Conservation (phyloP, 2,797 vertebrate genomes). For the Pelodytes ibericus region DNA sequence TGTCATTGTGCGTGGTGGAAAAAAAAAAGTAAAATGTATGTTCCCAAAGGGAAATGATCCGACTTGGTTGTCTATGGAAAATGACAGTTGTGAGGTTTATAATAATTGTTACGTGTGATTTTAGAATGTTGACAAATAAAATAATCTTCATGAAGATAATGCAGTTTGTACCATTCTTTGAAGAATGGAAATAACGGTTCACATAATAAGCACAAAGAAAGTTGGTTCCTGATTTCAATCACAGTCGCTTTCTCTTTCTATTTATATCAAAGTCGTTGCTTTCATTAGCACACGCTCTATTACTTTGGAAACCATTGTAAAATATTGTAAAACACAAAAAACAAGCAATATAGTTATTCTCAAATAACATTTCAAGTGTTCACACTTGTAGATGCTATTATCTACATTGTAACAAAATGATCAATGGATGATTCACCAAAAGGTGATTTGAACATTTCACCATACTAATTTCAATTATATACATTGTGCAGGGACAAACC, state of each 20-base stretch:
- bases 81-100: conserved; percentile 42
- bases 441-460: no score
- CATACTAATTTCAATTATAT: no score
- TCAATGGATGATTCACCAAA: no score
- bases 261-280: conserved; percentile 7
- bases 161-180: neutral
- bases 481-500: no score
- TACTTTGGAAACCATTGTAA: neutral
- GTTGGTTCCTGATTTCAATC: conserved; percentile 13
- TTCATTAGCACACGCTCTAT: conserved; percentile 18
- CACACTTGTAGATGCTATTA: no score
- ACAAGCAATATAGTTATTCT: neutral
- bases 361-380: no score
- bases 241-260: conserved; percentile 22
- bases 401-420: no score
- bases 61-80: conserved; percentile 37
- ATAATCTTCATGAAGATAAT: conserved; percentile 1
- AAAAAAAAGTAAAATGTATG: conserved; percentile 51
- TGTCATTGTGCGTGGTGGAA: conserved; percentile 46
- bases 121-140: conserved; percentile 28
- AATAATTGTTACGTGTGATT: conserved; percentile 38
- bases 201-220: neutral
- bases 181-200: neutral
- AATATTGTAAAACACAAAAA: neutral
- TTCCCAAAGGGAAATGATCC: conserved; percentile 51